Evolutionary conservation across 1,140 invertebrate species (phyloP), one percentile per base, ranked within the genome.

Genomic region (Onthophagus taurus): DNA sequence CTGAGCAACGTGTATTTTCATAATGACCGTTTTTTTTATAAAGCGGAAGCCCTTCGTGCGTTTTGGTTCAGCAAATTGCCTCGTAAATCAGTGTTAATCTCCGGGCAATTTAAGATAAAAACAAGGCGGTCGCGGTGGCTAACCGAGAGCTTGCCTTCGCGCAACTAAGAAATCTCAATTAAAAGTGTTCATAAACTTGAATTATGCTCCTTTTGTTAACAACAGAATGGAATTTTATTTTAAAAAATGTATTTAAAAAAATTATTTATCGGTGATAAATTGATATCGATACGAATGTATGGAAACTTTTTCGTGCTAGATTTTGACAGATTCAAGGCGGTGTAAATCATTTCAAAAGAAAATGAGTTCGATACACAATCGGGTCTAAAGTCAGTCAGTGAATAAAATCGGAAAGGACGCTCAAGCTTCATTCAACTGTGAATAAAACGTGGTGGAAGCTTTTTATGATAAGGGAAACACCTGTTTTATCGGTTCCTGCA

Each of bases 161-260:
- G 37, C 21, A 30, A 29, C 21, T 41, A 41, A 41, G 37, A 29
- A 41, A 41, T 13, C 37, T 41, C 29, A 41, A 41, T 41, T 41
- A 41, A 41, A 41, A 41, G 37, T 29, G 24, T 29, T 41, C 37
- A 41, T 41, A 41, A 41, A 13, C n/a, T 41, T 41, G 23, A 41
- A 16, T 41, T 41, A 41, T 41, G 37, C 29, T 17, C n/a, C n/a
- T 37, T 34, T 34, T 34, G 31, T 11, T 34, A 34, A 11, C 17
- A 9, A 18, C n/a, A 17, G 19, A 34, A 3, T 16, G 14, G 14
- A 4, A 34, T 16, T 18, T 34, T 34, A 11, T 9, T 3, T 6
- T 5, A 7, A 7, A 14, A 34, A 14, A 34, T 9, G 31, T 11
- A 14, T 18, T 18, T 14, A 34, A 9, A 14, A 16, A 18, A 18